Percentiles rank a stretch among this genome's conserved stretches.
phyloP scores from a whole-genome alignment of 2,888 invertebrate species.

The Tenthredo mesomela region DNA sequence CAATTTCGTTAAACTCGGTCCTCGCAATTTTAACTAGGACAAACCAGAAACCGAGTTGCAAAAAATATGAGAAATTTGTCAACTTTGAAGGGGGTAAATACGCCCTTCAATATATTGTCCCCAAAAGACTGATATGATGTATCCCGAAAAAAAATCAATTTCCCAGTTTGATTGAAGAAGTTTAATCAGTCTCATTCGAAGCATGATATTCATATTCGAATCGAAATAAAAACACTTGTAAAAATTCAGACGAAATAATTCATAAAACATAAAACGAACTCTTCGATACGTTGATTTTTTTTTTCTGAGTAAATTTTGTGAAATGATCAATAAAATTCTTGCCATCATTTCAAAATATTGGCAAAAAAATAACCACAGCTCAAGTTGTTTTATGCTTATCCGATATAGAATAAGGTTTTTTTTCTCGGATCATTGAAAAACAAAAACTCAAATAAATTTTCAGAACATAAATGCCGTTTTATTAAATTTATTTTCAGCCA shows the following conservation, averaged over 20 bases:
- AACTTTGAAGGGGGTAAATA: background rate
- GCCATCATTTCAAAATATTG: background rate
- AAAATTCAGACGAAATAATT: background rate
- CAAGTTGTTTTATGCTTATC: background rate
- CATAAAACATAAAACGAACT: too few relatives aligned
- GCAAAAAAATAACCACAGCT: background rate
- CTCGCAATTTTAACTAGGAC: background rate
- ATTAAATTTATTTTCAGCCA: too few relatives aligned
- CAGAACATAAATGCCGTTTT: background rate
- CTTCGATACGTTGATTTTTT: background rate
- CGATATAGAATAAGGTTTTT: background rate
- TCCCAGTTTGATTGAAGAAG: background rate
- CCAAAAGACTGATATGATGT: background rate
- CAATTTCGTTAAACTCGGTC: background rate
- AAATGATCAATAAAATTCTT: background rate
- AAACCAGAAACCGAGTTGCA: background rate
- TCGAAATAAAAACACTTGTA: background rate
- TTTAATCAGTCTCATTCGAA: background rate
- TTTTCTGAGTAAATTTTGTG: background rate
- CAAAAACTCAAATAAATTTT: background rate
- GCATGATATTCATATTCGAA: background rate
- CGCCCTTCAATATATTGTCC: background rate
- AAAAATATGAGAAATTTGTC: background rate
- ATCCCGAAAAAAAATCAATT: background rate
- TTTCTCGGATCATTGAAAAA: background rate